Percentiles rank a stretch among this genome's conserved stretches.
These are phyloP conservation scores for Papilio xuthus DNA, from an alignment of 1,140 invertebrate species.

Conservation along the genomic window DNA sequence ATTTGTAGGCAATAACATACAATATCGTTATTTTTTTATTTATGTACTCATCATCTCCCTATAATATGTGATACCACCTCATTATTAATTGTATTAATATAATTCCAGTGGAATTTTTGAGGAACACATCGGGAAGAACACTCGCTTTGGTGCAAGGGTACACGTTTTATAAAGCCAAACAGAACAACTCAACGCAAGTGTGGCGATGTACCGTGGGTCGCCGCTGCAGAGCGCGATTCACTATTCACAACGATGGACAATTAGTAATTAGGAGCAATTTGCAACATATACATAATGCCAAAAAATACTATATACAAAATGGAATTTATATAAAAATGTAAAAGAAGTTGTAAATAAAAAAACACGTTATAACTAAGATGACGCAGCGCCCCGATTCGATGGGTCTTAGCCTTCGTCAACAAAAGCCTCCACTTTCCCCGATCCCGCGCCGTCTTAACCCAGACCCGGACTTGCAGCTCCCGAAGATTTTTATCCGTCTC, in stretches of 20 bases:
- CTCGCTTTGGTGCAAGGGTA: conserved; percentile 45
- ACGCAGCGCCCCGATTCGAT: too few relatives aligned
- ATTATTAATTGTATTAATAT: not conserved
- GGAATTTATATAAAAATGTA: conserved; percentile 39
- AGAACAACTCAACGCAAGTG: conserved; percentile 23
- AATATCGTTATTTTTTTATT: too few relatives aligned
- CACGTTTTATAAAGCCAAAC: conserved; percentile 43
- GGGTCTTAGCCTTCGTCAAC: not conserved
- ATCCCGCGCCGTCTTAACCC: too few relatives aligned
- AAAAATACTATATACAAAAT: conserved; percentile 40
- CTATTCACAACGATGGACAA: conserved; percentile 25
- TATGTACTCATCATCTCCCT: too few relatives aligned
- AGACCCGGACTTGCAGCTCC: too few relatives aligned
- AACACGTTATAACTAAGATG: too few relatives aligned
- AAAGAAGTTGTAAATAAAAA: not conserved
- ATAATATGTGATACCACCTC: too few relatives aligned
- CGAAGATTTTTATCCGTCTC: too few relatives aligned
- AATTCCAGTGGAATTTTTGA: conserved; percentile 43
- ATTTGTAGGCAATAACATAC: too few relatives aligned
- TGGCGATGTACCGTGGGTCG: conserved; percentile 46
- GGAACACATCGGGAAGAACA: conserved; percentile 42
- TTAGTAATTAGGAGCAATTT: conserved; percentile 30
- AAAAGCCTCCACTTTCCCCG: too few relatives aligned
- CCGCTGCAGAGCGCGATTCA: conserved; percentile 43
- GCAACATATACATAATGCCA: conserved; percentile 38